A percentile compares a stretch with the other conserved stretches of the same genome.
phyloP scores from a whole-genome alignment of 2,888 invertebrate genomes.

The Onchidella celtica region DNA sequence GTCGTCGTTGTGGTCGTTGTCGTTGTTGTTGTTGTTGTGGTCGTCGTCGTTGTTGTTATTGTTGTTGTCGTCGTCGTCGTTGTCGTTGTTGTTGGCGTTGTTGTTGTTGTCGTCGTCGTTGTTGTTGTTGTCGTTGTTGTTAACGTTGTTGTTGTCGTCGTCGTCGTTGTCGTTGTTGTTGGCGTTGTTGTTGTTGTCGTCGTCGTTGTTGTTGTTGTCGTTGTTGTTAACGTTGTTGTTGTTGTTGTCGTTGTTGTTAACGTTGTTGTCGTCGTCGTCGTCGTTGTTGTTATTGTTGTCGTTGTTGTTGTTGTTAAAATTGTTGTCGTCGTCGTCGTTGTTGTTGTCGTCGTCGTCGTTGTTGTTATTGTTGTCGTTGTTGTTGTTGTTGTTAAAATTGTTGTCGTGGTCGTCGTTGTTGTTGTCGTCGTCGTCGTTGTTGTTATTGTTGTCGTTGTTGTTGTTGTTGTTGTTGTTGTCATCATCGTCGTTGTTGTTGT shows the following conservation, averaged over 20 bases:
- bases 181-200: background rate
- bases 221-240: background rate
- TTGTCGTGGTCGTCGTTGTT: background rate
- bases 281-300: background rate
- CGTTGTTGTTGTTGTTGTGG: too few relatives aligned
- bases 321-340: background rate
- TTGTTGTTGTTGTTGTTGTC: background rate
- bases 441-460: background rate
- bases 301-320: background rate
- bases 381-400: background rate
- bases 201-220: background rate
- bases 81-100: background rate
- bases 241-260: background rate
- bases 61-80: too few relatives aligned
- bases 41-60: too few relatives aligned
- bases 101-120: background rate
- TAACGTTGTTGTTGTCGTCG: background rate
- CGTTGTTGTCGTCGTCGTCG: background rate
- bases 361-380: background rate
- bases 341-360: background rate
- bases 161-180: background rate
- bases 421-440: background rate
- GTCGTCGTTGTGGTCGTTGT: too few relatives aligned
- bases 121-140: background rate
- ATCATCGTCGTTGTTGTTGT: background rate